These are phyloP conservation scores for Agrypnus murinus DNA, from an alignment of 2,888 invertebrate species.

Conservation along the genomic window DNA sequence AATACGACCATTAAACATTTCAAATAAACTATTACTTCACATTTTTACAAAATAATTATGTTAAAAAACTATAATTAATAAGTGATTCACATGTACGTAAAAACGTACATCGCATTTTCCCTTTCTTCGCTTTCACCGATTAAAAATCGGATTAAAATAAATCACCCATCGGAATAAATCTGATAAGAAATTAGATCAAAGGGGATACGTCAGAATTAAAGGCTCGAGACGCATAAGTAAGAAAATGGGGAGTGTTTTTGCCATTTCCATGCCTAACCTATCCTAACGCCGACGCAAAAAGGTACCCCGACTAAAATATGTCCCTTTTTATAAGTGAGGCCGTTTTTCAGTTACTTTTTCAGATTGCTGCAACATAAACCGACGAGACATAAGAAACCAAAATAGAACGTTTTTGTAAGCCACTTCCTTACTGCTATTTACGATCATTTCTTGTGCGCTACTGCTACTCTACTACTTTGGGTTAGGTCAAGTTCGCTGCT, in stretches of 20 bases:
- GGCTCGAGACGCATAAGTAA: slow-evolving; percentile 41
- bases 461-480: slow-evolving; percentile 37
- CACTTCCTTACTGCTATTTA: slow-evolving; percentile 55
- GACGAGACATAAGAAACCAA: slow-evolving; percentile 65
- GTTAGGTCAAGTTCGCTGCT: slow-evolving; percentile 48
- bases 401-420: slow-evolving; percentile 67
- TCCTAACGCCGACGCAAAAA: slow-evolving; percentile 60
- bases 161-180: not conserved
- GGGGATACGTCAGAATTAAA: slow-evolving; percentile 36
- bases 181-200: slow-evolving; percentile 25
- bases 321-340: slow-evolving; percentile 63
- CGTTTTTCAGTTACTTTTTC: slow-evolving; percentile 61
- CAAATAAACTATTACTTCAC: no score
- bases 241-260: slow-evolving; percentile 52
- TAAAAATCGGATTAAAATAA: no score
- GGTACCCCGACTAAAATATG: slow-evolving; percentile 65
- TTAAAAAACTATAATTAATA: no score
- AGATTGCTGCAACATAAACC: slow-evolving; percentile 55
- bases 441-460: slow-evolving; percentile 51
- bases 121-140: no score
- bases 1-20: no score
- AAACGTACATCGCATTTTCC: no score
- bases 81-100: no score
- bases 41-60: no score
- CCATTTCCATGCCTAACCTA: slow-evolving; percentile 55